These are phyloP conservation scores for Gastrophryne carolinensis DNA, from an alignment of 2,797 vertebrate species.

Conservation along the genomic window DNA sequence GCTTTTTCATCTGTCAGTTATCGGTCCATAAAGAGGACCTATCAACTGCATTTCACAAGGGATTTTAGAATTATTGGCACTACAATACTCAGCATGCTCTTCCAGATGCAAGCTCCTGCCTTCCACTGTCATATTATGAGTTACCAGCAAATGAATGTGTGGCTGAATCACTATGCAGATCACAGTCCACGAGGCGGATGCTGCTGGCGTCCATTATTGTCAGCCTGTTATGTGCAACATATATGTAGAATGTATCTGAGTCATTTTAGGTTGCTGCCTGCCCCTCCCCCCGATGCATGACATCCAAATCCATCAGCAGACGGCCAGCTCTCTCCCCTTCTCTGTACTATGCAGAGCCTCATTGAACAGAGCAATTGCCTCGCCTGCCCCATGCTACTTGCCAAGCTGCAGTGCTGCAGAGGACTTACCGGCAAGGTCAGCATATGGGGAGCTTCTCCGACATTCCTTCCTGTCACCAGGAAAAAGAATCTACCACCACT, in stretches of 20 bases:
- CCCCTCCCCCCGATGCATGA: slow-evolving; percentile 29
- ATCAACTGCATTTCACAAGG: too few species aligned
- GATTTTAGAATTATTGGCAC: too few species aligned
- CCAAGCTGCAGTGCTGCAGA: not conserved
- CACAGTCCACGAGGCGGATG: not conserved
- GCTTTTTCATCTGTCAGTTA: too few species aligned
- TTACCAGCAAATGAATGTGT: too few species aligned
- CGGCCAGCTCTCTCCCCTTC: not conserved
- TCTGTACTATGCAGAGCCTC: not conserved
- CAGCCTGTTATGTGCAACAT: slow-evolving; percentile 34
- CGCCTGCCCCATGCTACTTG: not conserved
- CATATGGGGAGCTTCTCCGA: not conserved
- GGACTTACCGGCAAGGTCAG: slow-evolving; percentile 8
- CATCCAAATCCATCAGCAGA: slow-evolving; percentile 29
- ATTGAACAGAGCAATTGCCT: not conserved
- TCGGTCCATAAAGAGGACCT: too few species aligned
- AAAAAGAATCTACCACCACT: too few species aligned
- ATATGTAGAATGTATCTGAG: slow-evolving; percentile 35
- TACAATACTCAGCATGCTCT: slow-evolving; percentile 2
- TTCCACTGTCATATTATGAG: too few species aligned
- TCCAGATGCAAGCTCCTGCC: not conserved
- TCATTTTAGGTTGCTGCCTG: slow-evolving; percentile 35
- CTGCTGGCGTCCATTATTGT: not conserved
- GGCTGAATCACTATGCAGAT: too few species aligned
- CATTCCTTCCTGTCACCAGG: too few species aligned